phyloP scores from a whole-genome alignment of 2,797 vertebrate species.

The Stomatorhinus walkeri region DNA sequence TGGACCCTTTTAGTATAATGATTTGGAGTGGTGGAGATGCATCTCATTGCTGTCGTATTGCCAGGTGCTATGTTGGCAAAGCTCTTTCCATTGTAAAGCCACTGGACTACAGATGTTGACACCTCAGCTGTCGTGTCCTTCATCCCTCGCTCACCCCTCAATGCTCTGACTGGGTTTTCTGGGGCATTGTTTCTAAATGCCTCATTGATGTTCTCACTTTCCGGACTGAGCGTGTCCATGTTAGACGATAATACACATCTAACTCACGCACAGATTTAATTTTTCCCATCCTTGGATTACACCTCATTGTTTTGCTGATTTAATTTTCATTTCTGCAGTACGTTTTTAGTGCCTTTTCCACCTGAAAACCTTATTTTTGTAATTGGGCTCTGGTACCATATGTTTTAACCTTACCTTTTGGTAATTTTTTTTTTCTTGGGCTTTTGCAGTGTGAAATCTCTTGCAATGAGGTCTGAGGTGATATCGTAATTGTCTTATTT shows the following conservation, averaged over 20 bases:
- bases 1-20: neutral
- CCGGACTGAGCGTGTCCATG: neutral
- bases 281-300: neutral
- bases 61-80: neutral
- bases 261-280: neutral
- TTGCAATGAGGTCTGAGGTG: neutral
- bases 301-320: neutral
- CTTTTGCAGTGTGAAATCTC: neutral
- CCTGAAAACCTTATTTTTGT: neutral
- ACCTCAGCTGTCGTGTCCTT: neutral
- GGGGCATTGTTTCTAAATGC: neutral
- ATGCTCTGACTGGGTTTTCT: neutral
- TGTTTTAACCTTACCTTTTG: neutral
- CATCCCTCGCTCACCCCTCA: neutral
- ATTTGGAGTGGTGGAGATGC: constrained; percentile 10
- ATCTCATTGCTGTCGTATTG: neutral
- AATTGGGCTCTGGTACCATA: neutral
- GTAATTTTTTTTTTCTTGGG: neutral
- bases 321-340: neutral
- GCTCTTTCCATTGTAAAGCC: neutral
- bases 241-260: neutral
- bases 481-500: constrained; percentile 7
- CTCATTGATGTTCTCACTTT: neutral
- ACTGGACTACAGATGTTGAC: neutral
- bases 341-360: neutral